Conservation (phyloP, 2,113 vertebrate genomes). For the Limnothrissa miodon region DNA sequence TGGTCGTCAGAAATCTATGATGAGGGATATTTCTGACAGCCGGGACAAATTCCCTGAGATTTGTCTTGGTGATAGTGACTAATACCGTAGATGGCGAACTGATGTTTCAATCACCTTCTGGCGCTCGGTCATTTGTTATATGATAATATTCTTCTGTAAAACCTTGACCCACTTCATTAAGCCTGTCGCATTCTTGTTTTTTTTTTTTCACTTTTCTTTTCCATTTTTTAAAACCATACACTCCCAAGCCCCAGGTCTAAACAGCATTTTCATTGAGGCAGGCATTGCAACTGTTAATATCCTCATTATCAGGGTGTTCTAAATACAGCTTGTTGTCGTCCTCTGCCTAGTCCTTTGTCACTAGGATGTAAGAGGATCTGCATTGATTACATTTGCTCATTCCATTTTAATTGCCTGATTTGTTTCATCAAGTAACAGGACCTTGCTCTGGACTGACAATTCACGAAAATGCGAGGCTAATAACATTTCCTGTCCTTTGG, state of each 20-base stretch:
- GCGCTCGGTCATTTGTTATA: constrained; percentile 48
- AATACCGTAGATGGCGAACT: constrained; percentile 19
- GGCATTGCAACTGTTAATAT: not conserved
- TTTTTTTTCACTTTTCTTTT: constrained; percentile 44
- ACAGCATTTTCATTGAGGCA: not conserved
- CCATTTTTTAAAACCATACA: constrained; percentile 19
- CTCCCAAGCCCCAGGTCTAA: not conserved
- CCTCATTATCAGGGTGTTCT: not conserved
- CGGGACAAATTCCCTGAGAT: not conserved
- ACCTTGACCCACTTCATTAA: constrained; percentile 33
- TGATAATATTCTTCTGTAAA: constrained; percentile 47
- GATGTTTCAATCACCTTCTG: constrained; percentile 40
- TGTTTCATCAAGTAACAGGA: constrained; percentile 66
- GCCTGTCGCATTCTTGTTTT: constrained; percentile 40
- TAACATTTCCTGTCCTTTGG: constrained; percentile 53
- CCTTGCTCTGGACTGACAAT: constrained; percentile 54
- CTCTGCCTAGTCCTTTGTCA: constrained; percentile 55
- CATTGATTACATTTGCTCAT: constrained; percentile 66
- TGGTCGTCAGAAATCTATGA: not conserved
- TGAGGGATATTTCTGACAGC: not conserved
- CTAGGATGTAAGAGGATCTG: constrained; percentile 58
- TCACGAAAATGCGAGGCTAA: constrained; percentile 62
- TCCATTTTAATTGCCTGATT: constrained; percentile 71
- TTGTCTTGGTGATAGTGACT: not conserved
- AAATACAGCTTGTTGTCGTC: constrained; percentile 49